Evolutionary conservation across 1,140 invertebrate species (phyloP).

Genomic region (Triops longicaudatus): DNA sequence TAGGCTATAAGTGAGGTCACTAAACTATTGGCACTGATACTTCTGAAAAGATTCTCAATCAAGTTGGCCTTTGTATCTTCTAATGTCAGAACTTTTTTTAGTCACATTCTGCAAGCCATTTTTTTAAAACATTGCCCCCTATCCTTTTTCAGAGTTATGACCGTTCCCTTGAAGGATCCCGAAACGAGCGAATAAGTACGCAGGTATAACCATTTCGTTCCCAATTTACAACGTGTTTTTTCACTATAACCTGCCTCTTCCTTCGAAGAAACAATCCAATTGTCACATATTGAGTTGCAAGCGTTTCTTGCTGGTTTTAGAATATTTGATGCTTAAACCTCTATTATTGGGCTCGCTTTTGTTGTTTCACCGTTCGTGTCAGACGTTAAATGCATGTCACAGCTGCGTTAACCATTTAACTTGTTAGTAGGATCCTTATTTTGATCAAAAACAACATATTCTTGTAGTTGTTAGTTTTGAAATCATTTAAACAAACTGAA

Average conservation of each 20-base stretch:
- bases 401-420: no score
- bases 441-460: no score
- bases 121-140: constrained; percentile 9
- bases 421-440: no score
- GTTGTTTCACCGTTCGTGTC: no score
- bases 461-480: no score
- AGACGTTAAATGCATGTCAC: no score
- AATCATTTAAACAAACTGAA: no score
- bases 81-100: neutral
- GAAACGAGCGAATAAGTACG: constrained; percentile 14
- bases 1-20: constrained; percentile 4
- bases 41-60: no score
- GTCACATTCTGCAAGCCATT: neutral
- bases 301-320: neutral
- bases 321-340: neutral
- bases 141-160: constrained; percentile 7
- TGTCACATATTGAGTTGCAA: neutral
- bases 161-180: neutral
- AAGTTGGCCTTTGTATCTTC: no score
- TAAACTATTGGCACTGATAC: neutral
- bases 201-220: constrained; percentile 6
- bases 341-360: no score
- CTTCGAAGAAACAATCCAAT: constrained; percentile 2
- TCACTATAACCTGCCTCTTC: constrained; percentile 12
- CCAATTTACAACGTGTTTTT: constrained; percentile 6